phyloP scores from a whole-genome alignment of 2,888 invertebrate species.

The Plemyria rubiginata region DNA sequence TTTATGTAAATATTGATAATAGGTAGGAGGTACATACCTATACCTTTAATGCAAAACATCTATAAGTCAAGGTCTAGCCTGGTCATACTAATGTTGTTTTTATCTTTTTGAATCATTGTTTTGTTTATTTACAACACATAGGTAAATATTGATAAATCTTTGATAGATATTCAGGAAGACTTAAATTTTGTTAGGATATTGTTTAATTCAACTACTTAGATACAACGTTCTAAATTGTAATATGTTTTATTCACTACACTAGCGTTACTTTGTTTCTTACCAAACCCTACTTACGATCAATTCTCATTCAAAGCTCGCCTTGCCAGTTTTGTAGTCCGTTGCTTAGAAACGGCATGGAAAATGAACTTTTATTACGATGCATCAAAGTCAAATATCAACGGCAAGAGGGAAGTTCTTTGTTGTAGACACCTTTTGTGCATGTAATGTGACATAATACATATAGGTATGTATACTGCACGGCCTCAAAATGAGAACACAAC shows the following conservation, averaged over 20 bases:
- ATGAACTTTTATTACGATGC: constrained; percentile 22
- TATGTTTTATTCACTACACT: neutral
- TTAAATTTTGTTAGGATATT: neutral
- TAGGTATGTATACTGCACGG: constrained; percentile 31
- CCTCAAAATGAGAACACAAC: constrained; percentile 43
- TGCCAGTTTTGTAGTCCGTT: neutral
- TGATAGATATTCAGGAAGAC: neutral
- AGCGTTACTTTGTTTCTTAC: constrained; percentile 5
- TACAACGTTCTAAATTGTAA: neutral
- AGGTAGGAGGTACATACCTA: no score
- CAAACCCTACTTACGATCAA: constrained; percentile 9
- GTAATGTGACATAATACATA: constrained; percentile 39
- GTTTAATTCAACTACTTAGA: no score
- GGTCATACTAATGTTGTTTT: neutral
- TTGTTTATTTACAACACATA: neutral
- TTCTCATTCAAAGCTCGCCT: constrained; percentile 15
- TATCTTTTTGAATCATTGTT: neutral
- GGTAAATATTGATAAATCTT: neutral
- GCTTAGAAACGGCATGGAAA: constrained; percentile 4
- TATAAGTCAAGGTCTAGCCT: neutral
- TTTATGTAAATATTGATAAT: neutral
- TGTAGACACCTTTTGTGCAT: constrained; percentile 36
- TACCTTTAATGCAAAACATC: neutral
- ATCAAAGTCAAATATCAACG: constrained; percentile 23
- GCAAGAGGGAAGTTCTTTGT: constrained; percentile 27